phyloP scores from a whole-genome alignment of 2,888 invertebrate genomes.

The Macropis europaea region DNA sequence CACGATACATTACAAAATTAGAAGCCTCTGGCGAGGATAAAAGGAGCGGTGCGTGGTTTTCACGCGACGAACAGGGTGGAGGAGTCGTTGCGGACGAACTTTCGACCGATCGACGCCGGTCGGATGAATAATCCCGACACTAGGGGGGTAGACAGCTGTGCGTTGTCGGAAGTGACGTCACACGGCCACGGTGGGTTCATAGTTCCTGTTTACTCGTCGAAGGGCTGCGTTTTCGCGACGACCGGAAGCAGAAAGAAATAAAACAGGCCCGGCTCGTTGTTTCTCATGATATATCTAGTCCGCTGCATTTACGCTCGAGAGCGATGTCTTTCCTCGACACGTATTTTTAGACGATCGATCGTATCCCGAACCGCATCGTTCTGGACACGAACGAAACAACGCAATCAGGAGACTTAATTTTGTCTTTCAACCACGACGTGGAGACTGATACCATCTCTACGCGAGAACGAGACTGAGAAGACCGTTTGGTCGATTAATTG shows the following conservation, averaged over 20 bases:
- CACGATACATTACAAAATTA: constrained; percentile 73
- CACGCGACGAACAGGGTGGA: constrained; percentile 36
- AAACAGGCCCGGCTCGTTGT: not conserved
- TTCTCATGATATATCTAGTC: constrained; percentile 62
- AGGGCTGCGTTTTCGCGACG: not conserved
- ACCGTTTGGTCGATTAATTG: constrained; percentile 44
- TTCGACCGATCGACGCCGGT: constrained; percentile 36
- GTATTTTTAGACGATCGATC: constrained; percentile 55
- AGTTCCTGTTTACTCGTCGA: constrained; percentile 46
- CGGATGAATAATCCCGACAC: constrained; percentile 43
- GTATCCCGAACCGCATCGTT: constrained; percentile 29
- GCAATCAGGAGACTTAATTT: constrained; percentile 24
- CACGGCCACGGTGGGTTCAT: constrained; percentile 43
- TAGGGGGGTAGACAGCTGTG: constrained; percentile 44
- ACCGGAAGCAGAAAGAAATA: constrained; percentile 5
- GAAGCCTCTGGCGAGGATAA: constrained; percentile 66
- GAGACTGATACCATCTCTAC: too few species aligned
- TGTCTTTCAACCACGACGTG: not conserved
- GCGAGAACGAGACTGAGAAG: constrained; percentile 48
- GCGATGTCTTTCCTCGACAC: constrained; percentile 11
- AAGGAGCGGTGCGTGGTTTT: constrained; percentile 45
- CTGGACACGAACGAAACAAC: constrained; percentile 3
- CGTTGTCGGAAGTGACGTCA: constrained; percentile 50
- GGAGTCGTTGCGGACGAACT: constrained; percentile 31
- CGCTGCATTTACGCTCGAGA: constrained; percentile 56